A percentile compares a stretch with the other conserved stretches of the same genome.
Conservation (phyloP, 2,113 vertebrate species). For the Ochotona curzoniae region DNA sequence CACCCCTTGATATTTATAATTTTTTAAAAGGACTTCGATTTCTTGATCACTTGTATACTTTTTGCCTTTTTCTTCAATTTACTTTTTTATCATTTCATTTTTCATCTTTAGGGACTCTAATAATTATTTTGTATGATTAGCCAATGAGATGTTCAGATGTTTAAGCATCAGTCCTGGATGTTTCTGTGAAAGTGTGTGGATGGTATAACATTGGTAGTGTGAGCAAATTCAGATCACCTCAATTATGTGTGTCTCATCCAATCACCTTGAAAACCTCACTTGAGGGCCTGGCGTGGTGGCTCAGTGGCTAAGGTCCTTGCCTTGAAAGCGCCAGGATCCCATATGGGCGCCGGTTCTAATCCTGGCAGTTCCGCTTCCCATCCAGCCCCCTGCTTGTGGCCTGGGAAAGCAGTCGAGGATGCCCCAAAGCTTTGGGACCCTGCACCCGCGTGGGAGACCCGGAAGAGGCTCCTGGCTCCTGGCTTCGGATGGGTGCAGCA, state of each 20-base stretch:
- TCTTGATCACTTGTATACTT: neutral
- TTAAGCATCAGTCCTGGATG: neutral
- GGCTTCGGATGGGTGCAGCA: no score
- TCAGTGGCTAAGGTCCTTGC: no score
- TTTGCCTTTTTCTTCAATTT: neutral
- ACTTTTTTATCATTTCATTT: neutral
- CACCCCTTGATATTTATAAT: neutral
- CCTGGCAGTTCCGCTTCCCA: no score
- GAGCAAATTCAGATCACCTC: neutral
- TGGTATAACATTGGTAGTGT: neutral
- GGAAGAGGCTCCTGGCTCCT: no score
- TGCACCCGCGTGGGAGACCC: no score
- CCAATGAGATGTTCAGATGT: neutral
- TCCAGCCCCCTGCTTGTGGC: no score
- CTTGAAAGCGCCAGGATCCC: no score
- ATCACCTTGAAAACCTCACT: neutral
- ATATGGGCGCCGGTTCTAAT: no score
- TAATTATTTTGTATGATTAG: neutral
- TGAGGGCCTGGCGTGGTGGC: no score
- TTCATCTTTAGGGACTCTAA: neutral
- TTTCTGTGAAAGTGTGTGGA: neutral
- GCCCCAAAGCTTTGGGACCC: no score
- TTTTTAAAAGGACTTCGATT: neutral
- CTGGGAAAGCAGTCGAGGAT: no score
- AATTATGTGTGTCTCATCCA: neutral